Base-by-base conservation (phyloP, 2,797 vertebrate genomes). In the Echeneis naucrates region DNA sequence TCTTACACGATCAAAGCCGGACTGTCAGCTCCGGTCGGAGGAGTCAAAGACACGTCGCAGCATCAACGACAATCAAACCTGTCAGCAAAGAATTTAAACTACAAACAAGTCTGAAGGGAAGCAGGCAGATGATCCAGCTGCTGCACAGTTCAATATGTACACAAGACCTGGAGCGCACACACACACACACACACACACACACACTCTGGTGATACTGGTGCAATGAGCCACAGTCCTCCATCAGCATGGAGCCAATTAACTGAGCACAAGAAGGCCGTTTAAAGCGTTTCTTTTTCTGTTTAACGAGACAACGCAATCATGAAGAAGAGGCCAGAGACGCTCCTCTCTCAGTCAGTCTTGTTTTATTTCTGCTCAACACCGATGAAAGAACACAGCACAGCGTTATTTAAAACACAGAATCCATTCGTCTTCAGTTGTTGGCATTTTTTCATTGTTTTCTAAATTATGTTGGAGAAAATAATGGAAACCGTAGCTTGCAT, bases 241-340 rank as follows among this genome's bases (percentile, higher is more conserved):
- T 85, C 85, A 80, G 78, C 80, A 50, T 80, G 86, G 59, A 59
- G 85, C 83, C 83, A 87, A 87, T 89, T 88, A 88, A 81, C 63
- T 6, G 23, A 12, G 27, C 21, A 69, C 40, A 83, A 77, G 68
- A 87, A 84, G 56, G 68, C 64, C 19, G 75, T 78, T 84, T 76
- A 70, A 81, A 67, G 52, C 64, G 56, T 82, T 88, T 77, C 47
- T 72, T 78, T 78, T 78, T 35, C 67, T 86, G 64, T 65, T 82
- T 82, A 87, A 87, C 45, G 9, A 83, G 73, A 27, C 12, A 26
- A 57, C 23, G 0, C 48, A 51, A 40, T 27, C 48, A 3, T 8
- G 38, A 63, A 35, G 54, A n/a, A 63, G 7, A 63, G 17, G 27
- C 66, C 27, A 11, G 35, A 70, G 23, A 37, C 14, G 37, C 59